Percentiles rank a stretch among this genome's conserved stretches.
These are phyloP conservation scores for Heliocidaris tuberculata DNA, from an alignment of 35 echinoderm and acorn worm species.

Conservation along the genomic window DNA sequence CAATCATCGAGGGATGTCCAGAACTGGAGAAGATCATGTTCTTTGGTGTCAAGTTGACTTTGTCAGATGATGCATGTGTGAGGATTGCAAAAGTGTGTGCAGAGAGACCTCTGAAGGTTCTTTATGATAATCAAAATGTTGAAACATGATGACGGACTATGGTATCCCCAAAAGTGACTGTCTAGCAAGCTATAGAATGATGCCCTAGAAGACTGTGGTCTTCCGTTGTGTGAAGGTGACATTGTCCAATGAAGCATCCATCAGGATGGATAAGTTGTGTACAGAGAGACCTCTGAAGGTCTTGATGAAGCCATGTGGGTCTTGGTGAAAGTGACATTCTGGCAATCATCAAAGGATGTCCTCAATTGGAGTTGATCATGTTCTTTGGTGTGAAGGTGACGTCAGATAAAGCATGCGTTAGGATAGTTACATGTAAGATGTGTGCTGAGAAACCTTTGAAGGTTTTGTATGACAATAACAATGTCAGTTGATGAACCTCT, in stretches of 20 bases:
- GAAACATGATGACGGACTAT: neutral
- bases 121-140: neutral
- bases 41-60: slow-evolving; percentile 26
- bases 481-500: neutral
- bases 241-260: neutral
- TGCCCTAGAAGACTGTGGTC: neutral
- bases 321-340: no score
- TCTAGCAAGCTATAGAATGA: neutral
- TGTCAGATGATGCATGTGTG: slow-evolving; percentile 50
- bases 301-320: no score
- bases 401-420: no score
- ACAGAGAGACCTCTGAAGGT: no score
- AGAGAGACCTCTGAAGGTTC: slow-evolving; percentile 34
- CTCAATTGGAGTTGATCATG: no score
- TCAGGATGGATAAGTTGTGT: neutral
- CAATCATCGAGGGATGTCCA: slow-evolving; percentile 31
- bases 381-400: no score
- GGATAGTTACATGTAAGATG: no score
- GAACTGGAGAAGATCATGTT: slow-evolving; percentile 39
- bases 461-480: neutral
- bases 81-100: slow-evolving; percentile 46
- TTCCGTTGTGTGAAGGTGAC: neutral
- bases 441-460: slow-evolving; percentile 14
- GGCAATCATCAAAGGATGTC: no score
- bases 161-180: neutral